Conservation (phyloP, 2,797 vertebrate genomes). For the Rhabdophis nuchalis region DNA sequence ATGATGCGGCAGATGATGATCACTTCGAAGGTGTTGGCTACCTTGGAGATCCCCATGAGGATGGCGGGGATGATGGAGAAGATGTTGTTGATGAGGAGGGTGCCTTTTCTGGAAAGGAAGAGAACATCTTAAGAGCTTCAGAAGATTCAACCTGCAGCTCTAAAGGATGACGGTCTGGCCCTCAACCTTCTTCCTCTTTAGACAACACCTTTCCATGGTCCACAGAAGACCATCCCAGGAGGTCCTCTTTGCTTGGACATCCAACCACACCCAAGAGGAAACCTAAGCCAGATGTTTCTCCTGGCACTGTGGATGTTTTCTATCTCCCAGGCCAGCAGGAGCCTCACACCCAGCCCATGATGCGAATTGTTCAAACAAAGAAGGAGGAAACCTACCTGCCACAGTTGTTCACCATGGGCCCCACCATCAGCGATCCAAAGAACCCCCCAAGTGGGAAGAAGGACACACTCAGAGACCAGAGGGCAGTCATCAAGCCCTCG, state of each 20-base stretch:
- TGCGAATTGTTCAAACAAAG: neutral
- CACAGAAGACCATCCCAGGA: neutral
- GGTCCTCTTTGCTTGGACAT: neutral
- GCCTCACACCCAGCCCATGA: too few species aligned
- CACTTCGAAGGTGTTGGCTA: conserved; percentile 81
- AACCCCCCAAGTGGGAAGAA: conserved; percentile 91
- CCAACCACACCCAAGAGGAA: neutral
- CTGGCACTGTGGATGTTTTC: neutral
- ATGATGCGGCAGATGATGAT: conserved; percentile 84
- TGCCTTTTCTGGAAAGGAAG: conserved; percentile 79
- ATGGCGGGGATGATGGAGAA: conserved; percentile 89
- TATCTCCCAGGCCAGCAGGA: neutral
- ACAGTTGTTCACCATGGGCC: conserved; percentile 81
- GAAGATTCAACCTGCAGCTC: neutral
- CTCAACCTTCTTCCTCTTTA: neutral
- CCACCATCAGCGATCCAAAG: conserved; percentile 88
- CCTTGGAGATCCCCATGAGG: conserved; percentile 86
- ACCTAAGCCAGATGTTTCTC: neutral
- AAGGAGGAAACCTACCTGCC: conserved; percentile 77
- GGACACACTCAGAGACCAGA: conserved; percentile 93
- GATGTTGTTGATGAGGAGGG: conserved; percentile 90
- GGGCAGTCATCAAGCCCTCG: conserved; percentile 65
- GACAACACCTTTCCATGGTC: neutral
- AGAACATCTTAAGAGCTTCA: neutral
- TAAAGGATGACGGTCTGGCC: neutral